Evolutionary conservation across 1,140 invertebrate species (phyloP), one percentile per base, ranked within the genome.

Genomic region (Trichonephila clavata): DNA sequence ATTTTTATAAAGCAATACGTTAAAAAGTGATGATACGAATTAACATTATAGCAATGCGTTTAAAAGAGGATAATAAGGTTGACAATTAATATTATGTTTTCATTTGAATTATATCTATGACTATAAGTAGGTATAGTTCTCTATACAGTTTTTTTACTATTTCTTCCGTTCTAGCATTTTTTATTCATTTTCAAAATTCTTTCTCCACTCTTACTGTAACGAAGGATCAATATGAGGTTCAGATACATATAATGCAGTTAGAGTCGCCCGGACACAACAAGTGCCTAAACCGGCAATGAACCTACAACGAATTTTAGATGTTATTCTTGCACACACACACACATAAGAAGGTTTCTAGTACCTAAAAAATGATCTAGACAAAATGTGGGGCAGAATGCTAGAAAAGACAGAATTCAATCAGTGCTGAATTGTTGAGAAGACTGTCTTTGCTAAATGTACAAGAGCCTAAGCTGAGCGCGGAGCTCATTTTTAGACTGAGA

Each of bases 221-320:
- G 24, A 60, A 20, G 8, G 61, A 88, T 88, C 63, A 88, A 71
- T 88, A 39, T 61, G 77, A 77, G 50, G 43, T 14, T 83, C 77
- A 63, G 65, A 50, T 43, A 32, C 90, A 18, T 63, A 59, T 81
- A 91, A 91, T 83, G 43, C 61, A 60, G 83, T 91, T 84, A 91
- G 77, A 81, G 60, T 60, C 60, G 2, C 14, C 21, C 43, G 77
- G 59, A 39, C 63, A 59, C 77, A 83, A 59, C 77, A 81, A 57
- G 77, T n/a, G 59, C 77, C 21, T 61, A 83, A 63, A 83, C 83
- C 32, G 63, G 60, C 57, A 59, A 80, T 57, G 68, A 77, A 68
- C 8, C 61, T 61, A 27, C 21, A 83, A 61, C 84, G 59, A 86
- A 63, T 86, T n/a, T 57, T 27, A 21, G 60, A 86, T 61, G 24